Evolutionary conservation across 2,797 vertebrate species (phyloP).

Genomic region (Chiroxiphia lanceolata): DNA sequence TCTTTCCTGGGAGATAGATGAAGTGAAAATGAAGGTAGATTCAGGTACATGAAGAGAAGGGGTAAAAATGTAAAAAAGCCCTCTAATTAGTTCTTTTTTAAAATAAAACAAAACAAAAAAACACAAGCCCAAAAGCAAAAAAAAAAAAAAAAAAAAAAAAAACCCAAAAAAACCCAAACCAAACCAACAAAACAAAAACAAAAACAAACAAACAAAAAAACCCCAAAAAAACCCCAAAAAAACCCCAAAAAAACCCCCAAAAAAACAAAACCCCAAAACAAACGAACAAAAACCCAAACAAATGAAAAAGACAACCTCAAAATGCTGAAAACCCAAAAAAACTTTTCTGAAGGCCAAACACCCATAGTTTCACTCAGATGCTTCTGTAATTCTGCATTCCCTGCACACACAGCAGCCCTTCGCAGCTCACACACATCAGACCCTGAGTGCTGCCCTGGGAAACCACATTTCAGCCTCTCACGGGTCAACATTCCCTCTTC

Average conservation of each 20-base stretch:
- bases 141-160: too few relatives aligned
- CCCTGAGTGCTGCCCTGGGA: neutral
- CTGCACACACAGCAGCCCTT: neutral
- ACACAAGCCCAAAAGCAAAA: too few relatives aligned
- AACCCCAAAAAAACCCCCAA: fast-evolving
- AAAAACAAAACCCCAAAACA: neutral
- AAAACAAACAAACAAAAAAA: neutral
- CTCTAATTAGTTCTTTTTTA: neutral
- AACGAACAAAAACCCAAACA: neutral
- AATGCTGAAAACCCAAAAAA: neutral
- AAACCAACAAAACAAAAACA: neutral
- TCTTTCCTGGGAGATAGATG: neutral
- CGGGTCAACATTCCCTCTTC: neutral
- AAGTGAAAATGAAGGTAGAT: neutral
- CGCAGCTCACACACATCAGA: neutral
- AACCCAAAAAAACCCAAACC: too few relatives aligned
- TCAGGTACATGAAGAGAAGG: neutral
- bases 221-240: neutral
- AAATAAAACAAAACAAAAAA: neutral
- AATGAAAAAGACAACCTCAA: neutral
- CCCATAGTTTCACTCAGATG: neutral
- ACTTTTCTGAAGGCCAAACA: neutral
- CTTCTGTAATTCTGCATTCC: neutral
- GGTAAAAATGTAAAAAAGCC: neutral
- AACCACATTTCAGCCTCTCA: fast-evolving